Evolutionary conservation across 2,888 invertebrate genomes (phyloP).

Genomic region (Operophtera brumata): DNA sequence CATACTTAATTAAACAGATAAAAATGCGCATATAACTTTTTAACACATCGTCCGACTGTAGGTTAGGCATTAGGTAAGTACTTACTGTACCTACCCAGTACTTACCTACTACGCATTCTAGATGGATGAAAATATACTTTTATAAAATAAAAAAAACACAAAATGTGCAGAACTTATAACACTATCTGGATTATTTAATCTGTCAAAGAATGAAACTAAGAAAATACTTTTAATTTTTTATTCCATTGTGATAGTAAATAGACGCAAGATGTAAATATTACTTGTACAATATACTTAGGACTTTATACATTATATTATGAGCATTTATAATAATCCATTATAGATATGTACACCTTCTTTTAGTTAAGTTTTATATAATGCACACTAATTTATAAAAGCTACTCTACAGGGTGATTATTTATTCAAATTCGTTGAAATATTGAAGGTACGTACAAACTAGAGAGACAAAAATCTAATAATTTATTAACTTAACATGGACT

Average conservation of each 20-base stretch:
- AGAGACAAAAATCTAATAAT: no score
- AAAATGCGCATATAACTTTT: no score
- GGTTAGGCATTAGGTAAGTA: no score
- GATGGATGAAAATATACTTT: no score
- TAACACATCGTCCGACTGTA: no score
- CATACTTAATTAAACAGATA: no score
- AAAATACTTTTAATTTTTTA: conserved; percentile 54
- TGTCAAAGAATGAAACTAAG: conserved; percentile 39
- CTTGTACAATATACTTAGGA: conserved; percentile 64
- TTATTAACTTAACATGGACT: no score
- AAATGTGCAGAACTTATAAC: no score
- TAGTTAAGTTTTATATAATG: conserved; percentile 46
- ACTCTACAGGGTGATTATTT: conserved; percentile 26
- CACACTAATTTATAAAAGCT: conserved; percentile 59
- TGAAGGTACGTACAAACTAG: background rate
- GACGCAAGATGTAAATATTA: conserved; percentile 75
- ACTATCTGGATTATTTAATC: no score
- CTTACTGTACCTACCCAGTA: no score
- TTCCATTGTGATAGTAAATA: conserved; percentile 76
- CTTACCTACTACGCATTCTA: no score
- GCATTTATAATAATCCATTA: conserved; percentile 62
- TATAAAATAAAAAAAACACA: no score
- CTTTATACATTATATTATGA: conserved; percentile 70
- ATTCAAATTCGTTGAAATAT: background rate
- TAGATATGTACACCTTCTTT: conserved; percentile 72